These are phyloP conservation scores for Dasyprocta punctata DNA, from an alignment of 2,113 vertebrate genomes.

Conservation along the genomic window DNA sequence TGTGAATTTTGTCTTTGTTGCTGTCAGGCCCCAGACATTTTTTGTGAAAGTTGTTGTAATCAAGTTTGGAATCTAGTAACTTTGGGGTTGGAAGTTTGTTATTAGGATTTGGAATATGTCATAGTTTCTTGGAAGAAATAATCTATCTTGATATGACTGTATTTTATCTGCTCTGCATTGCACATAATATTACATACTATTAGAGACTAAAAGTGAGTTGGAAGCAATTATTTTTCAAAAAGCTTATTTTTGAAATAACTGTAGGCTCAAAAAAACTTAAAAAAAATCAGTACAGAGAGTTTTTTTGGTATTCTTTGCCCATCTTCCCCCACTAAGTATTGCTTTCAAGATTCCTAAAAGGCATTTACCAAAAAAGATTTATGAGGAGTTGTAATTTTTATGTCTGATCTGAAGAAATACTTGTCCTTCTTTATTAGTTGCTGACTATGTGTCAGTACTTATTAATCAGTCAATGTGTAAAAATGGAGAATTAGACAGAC, in stretches of 20 bases:
- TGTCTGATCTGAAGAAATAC: neutral
- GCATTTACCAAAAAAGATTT: neutral
- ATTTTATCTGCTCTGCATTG: neutral
- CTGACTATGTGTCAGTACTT: neutral
- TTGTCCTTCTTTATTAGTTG: neutral
- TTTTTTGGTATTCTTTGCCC: neutral
- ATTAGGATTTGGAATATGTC: conserved; percentile 5
- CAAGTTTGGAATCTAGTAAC: conserved; percentile 38
- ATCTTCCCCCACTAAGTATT: neutral
- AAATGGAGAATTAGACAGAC: neutral
- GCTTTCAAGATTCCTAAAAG: conserved; percentile 34
- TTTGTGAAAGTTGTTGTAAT: conserved; percentile 20
- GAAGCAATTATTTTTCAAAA: neutral
- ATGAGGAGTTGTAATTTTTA: neutral
- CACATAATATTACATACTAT: neutral
- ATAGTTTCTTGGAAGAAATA: conserved; percentile 48
- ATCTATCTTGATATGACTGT: neutral
- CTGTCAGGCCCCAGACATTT: neutral
- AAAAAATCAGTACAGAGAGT: neutral
- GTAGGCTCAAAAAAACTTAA: neutral
- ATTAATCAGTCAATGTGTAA: no score
- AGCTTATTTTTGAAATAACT: conserved; percentile 37
- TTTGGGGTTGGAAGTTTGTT: conserved; percentile 3
- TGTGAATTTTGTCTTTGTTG: neutral
- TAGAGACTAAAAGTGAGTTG: neutral